Base-by-base conservation (phyloP, 1,140 invertebrate genomes). In the Pseudachorutes palmiensis region DNA sequence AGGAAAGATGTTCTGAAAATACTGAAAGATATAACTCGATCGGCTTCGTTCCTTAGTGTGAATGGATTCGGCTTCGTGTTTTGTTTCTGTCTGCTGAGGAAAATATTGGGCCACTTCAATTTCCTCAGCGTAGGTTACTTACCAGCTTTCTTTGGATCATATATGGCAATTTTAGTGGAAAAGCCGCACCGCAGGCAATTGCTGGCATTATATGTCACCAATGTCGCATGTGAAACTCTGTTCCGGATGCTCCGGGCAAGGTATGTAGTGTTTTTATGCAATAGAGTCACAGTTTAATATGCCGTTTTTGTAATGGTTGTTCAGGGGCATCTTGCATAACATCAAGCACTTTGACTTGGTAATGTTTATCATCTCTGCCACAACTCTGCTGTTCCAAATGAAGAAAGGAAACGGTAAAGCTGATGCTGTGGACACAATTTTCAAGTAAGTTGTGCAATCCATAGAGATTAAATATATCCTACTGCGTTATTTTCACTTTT, bases 161-260 rank as follows among this genome's bases (percentile, higher is more conserved):
- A 87, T 41, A 78, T 84, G 69, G 86, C 88, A 55, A 89, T 92
- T 76, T 70, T 88, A 28, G 81, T 91, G 51, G 90, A 92, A 78
- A 82, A 88, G 73, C 84, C 85, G 26, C 85, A 84, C 24, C 83
- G 89, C 65, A 80, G 88, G 70, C 81, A 83, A 12, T 75, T 90
- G 3, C 77, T 92, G 2, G 84, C 86, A 72, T 78, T 91, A 16
- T 92, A 92, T 78, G 86, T 91, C 59, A 86, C 87, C 51, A 92
- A 91, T 81, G 83, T 91, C 75, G 89, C 88, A 29, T 86, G 87
- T 22, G 89, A 91, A 81, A 87, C 88, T 3, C 75, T 88, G 26
- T 90, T 88, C 78, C 83, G 82, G 70, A 90, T 90, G 88, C 81
- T 83, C 1, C 80, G 85, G 32, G 81, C 78, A 86, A 71, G 83